These are phyloP conservation scores for Globodera rostochiensis DNA, from an alignment of 1,140 invertebrate species.

Conservation along the genomic window DNA sequence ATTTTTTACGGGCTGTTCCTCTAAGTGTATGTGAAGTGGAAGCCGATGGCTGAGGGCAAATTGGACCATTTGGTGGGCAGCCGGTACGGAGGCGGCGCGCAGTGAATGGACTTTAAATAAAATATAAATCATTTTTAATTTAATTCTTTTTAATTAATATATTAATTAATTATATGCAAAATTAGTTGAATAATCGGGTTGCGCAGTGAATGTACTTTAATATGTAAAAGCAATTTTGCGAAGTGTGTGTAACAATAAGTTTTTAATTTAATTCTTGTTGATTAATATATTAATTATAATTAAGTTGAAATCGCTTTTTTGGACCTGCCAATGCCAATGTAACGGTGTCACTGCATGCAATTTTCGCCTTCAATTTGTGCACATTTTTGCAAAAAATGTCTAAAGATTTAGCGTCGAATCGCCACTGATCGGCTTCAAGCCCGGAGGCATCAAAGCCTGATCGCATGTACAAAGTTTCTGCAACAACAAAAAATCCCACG, in stretches of 20 bases:
- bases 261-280: too few species aligned
- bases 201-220: too few species aligned
- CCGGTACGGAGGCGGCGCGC: slow-evolving; percentile 51
- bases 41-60: slow-evolving; percentile 40
- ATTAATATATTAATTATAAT: too few species aligned
- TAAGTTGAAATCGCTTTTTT: neutral
- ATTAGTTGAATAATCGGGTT: too few species aligned
- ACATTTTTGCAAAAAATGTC: slow-evolving; percentile 51
- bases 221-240: too few species aligned
- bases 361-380: slow-evolving; percentile 12
- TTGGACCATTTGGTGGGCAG: slow-evolving; percentile 43
- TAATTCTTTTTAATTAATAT: too few species aligned
- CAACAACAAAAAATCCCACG: slow-evolving; percentile 32
- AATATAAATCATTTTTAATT: too few species aligned
- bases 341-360: slow-evolving; percentile 20
- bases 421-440: slow-evolving; percentile 45
- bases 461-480: slow-evolving; percentile 49
- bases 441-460: slow-evolving; percentile 42
- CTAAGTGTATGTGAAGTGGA: slow-evolving; percentile 62
- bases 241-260: too few species aligned
- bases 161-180: too few species aligned
- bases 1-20: slow-evolving; percentile 55
- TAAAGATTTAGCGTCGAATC: slow-evolving; percentile 42
- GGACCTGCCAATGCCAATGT: slow-evolving; percentile 56
- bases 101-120: slow-evolving; percentile 57